These are phyloP conservation scores for Lucifuga dentata DNA, from an alignment of 2,113 vertebrate genomes.

Conservation along the genomic window DNA sequence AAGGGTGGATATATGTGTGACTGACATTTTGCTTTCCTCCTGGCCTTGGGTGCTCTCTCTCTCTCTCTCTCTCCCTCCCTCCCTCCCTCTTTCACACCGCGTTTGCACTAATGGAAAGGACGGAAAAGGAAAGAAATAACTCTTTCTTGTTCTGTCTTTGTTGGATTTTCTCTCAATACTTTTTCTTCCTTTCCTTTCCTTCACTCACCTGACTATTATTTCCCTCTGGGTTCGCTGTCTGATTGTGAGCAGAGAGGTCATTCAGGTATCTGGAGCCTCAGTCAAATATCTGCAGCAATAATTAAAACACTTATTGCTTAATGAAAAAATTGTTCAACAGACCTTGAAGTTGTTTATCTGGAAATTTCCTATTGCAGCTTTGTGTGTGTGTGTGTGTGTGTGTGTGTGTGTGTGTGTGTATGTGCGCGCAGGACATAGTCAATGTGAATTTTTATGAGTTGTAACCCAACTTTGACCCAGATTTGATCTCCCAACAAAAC, in stretches of 20 bases:
- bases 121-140: constrained; percentile 9
- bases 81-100: not conserved
- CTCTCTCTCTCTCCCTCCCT: no score
- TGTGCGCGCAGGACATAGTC: no score
- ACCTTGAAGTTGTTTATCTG: constrained; percentile 21
- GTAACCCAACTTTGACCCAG: no score
- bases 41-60: not conserved
- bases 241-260: constrained; percentile 16
- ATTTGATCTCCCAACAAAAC: no score
- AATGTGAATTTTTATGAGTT: no score
- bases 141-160: not conserved
- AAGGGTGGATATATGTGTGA: not conserved
- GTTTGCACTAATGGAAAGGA: constrained; percentile 2
- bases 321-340: constrained; percentile 22
- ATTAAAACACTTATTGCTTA: constrained; percentile 36
- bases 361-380: not conserved
- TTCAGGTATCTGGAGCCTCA: constrained; percentile 37
- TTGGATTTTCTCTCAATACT: not conserved
- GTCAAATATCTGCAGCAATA: constrained; percentile 34
- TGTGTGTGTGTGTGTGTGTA: no score
- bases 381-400: no score
- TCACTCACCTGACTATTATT: constrained; percentile 16
- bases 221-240: constrained; percentile 18
- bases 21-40: constrained; percentile 15
- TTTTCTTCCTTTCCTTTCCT: not conserved